Percentiles rank a stretch among this genome's conserved stretches.
These are phyloP conservation scores for Lamprotornis superbus DNA, from an alignment of 2,113 vertebrate species.

Conservation along the genomic window DNA sequence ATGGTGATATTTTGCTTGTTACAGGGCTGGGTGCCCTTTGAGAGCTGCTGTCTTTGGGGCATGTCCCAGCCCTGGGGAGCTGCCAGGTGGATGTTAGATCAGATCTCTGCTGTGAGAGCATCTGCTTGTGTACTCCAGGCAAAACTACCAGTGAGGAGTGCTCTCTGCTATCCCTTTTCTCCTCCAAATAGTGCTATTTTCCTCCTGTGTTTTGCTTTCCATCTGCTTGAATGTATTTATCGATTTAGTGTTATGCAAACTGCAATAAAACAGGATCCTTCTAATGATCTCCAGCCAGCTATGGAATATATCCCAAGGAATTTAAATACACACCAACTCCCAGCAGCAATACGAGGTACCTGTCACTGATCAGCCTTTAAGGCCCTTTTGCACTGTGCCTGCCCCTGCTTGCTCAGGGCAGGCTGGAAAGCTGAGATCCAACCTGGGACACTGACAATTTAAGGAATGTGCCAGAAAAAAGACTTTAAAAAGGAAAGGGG, in stretches of 20 bases:
- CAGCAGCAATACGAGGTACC: neutral
- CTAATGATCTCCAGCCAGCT: neutral
- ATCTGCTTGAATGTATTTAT: constrained; percentile 33
- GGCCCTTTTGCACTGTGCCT: neutral
- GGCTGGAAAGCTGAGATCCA: neutral
- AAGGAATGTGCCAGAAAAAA: neutral
- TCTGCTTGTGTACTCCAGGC: neutral
- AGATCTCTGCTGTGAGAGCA: constrained; percentile 29
- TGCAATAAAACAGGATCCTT: neutral
- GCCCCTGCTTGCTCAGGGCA: neutral
- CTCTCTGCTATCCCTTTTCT: neutral
- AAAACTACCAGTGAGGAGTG: neutral
- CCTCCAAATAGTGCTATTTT: neutral
- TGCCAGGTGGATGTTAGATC: neutral
- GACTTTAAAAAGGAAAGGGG: fast-evolving
- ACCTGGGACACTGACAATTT: neutral
- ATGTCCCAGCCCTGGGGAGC: neutral
- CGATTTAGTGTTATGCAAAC: constrained; percentile 40
- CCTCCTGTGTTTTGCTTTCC: constrained; percentile 8
- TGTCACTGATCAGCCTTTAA: neutral
- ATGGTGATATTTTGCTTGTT: neutral
- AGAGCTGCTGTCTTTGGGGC: constrained; percentile 18
- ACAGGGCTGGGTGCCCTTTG: constrained; percentile 30
- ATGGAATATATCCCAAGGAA: neutral
- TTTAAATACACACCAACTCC: neutral